Conservation (phyloP, 1,140 invertebrate genomes). For the Drosophila nannoptera region DNA sequence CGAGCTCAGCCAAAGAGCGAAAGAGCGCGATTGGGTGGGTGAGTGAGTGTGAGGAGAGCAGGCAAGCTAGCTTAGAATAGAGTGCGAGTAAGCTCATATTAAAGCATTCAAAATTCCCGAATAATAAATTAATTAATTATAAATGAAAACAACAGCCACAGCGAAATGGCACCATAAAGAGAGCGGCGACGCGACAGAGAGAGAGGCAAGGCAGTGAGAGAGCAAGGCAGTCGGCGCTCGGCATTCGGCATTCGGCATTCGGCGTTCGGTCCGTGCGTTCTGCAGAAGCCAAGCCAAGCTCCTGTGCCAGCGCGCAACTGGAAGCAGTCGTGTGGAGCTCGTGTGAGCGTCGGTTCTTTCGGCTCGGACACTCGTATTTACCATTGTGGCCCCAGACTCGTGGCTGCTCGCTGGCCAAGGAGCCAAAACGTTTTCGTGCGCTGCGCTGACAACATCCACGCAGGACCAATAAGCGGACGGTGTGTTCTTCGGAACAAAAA, state of each 20-base stretch:
- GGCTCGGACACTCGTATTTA: conserved; percentile 20
- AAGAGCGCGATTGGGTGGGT: background rate
- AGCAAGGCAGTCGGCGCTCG: background rate
- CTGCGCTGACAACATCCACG: conserved; percentile 76
- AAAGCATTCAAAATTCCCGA: conserved; percentile 41
- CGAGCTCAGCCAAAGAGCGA: conserved; percentile 3
- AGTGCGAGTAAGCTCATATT: conserved; percentile 18
- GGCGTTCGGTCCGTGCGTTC: conserved; percentile 4
- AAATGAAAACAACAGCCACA: conserved; percentile 39
- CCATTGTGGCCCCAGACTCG: conserved; percentile 24
- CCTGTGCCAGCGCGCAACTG: conserved; percentile 9
- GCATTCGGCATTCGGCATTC: background rate
- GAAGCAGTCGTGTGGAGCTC: conserved; percentile 22
- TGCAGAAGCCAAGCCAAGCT: conserved; percentile 16
- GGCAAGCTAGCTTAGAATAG: background rate
- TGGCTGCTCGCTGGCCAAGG: conserved; percentile 41
- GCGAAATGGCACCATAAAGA: conserved; percentile 1
- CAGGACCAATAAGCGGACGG: conserved; percentile 72
- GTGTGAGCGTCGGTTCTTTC: conserved; percentile 13
- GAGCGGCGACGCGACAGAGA: background rate
- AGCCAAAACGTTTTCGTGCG: conserved; percentile 73
- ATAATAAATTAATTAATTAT: conserved; percentile 69
- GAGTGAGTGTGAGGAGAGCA: background rate
- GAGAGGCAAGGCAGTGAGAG: background rate
- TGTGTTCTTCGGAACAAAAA: conserved; percentile 45